Evolutionary conservation across 2,888 invertebrate species (phyloP).

Genomic region (Helicoverpa assulta): DNA sequence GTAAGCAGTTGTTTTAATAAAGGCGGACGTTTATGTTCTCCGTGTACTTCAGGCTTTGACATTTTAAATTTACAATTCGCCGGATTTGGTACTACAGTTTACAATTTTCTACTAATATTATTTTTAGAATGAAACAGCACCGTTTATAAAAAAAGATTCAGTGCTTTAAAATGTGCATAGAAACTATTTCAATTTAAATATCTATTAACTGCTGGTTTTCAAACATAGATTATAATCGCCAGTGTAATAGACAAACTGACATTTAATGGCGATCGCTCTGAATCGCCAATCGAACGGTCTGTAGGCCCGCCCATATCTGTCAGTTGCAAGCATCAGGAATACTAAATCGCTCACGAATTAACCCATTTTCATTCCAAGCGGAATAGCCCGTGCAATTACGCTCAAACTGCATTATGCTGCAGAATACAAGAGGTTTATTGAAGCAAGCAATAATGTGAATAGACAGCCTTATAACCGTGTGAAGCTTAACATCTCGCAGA

Average conservation of each 20-base stretch:
- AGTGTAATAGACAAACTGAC: not conserved
- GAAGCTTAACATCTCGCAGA: not conserved
- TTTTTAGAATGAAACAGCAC: too few species aligned
- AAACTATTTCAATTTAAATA: not conserved
- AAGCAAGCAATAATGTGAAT: not conserved
- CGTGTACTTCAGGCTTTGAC: too few species aligned
- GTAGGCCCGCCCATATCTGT: conserved; percentile 9
- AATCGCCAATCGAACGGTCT: conserved; percentile 15
- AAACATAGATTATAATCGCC: not conserved
- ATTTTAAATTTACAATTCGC: too few species aligned
- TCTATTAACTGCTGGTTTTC: not conserved
- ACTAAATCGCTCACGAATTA: conserved; percentile 1
- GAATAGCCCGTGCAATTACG: not conserved
- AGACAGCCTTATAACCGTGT: not conserved
- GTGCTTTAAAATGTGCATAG: not conserved
- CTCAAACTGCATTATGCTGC: not conserved
- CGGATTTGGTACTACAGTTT: too few species aligned
- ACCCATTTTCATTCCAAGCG: conserved; percentile 4
- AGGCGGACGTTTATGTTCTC: too few species aligned
- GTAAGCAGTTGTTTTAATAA: too few species aligned
- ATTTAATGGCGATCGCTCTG: not conserved
- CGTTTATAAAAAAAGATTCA: too few species aligned
- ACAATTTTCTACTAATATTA: too few species aligned
- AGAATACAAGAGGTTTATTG: not conserved
- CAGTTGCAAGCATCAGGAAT: conserved; percentile 4